Evolutionary conservation across 2,113 vertebrate genomes (phyloP), one percentile per base, ranked within the genome.

Genomic region (Tupaia chinensis): DNA sequence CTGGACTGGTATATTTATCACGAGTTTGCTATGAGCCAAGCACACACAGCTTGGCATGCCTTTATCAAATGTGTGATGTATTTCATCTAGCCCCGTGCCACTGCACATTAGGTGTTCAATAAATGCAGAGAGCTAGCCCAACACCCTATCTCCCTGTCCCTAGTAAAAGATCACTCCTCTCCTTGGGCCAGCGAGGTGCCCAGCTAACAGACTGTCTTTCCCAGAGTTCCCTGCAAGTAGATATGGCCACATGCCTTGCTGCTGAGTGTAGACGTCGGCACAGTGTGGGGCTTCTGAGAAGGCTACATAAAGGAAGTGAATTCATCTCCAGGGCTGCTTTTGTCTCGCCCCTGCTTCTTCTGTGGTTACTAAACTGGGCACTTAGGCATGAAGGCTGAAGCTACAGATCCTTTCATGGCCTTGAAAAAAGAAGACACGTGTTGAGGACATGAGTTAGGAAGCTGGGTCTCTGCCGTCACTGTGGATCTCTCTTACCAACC

Each of bases 1-100:
- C 96, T 61, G 72, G n/a, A 27, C 76, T 6, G 6, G 19, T 0
- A 1, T 32, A 79, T 1, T n/a, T 17, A 72, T 7, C n/a, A 83
- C 58, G 56, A 29, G 72, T 17, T 32, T 70, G 17, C 44, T 27
- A 13, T 82, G 17, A 80, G 61, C 56, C 80, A 54, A 25, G 34
- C 27, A 19, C 4, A 61, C 9, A 4, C 9, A 5, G 16, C 7
- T 44, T 2, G 0, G 9, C 16, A 3, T 0, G 54, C 66, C 77
- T n/a, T 32, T 69, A 53, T 16, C 34, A 17, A 7, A 25, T 1
- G 70, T 68, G 22, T 15, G 2, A 69, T 0, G n/a, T 5, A 7
- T 14, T 6, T 7, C 25, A 5, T 5, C 19, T 3, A 34, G 80
- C 4, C 25, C 65, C 58, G 29, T 2, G 9, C 74, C 1, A 63